phyloP scores from a whole-genome alignment of 2,113 vertebrate genomes.

The Nematolebias whitei region DNA sequence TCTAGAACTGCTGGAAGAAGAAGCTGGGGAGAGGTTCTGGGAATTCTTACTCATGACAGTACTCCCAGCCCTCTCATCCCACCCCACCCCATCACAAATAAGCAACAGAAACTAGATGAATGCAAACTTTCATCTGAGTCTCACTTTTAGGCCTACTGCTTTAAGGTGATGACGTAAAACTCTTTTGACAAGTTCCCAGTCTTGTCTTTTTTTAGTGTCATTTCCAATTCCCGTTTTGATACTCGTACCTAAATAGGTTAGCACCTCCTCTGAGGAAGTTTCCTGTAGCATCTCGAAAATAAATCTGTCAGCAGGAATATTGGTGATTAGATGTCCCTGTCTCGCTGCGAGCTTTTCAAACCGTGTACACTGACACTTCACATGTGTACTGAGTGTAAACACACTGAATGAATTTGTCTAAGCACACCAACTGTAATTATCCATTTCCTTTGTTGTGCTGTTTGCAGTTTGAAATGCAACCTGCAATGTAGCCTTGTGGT shows the following conservation, averaged over 20 bases:
- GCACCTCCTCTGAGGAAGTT: constrained; percentile 48
- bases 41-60: too few relatives aligned
- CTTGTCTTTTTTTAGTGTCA: constrained; percentile 10
- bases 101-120: not conserved
- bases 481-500: constrained; percentile 26
- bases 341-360: not conserved
- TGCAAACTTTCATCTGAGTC: constrained; percentile 3
- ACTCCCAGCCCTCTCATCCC: too few relatives aligned
- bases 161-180: constrained; percentile 21
- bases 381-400: constrained; percentile 16
- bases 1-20: not conserved
- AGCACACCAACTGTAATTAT: constrained; percentile 34
- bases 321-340: not conserved
- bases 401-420: constrained; percentile 21
- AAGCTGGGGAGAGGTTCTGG: too few relatives aligned
- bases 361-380: not conserved
- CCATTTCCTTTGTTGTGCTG: constrained; percentile 54
- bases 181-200: constrained; percentile 30
- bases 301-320: constrained; percentile 40
- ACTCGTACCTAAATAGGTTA: constrained; percentile 35
- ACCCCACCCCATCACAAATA: not conserved
- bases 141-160: constrained; percentile 12
- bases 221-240: constrained; percentile 18
- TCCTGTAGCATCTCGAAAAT: constrained; percentile 32
- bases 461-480: constrained; percentile 42